These are phyloP conservation scores for Thamnophis elegans DNA, from an alignment of 2,797 vertebrate genomes.

Conservation along the genomic window DNA sequence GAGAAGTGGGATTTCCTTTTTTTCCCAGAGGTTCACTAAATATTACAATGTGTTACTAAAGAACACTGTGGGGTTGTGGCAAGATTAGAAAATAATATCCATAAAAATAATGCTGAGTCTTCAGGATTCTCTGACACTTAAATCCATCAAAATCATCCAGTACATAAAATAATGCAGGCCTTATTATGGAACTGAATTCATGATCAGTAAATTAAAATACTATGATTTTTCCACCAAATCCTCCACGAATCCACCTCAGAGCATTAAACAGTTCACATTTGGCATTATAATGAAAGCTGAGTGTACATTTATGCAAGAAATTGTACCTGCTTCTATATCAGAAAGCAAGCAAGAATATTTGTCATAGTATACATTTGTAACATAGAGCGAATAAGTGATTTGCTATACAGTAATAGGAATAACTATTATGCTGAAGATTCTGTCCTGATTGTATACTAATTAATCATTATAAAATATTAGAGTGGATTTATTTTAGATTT, in stretches of 20 bases:
- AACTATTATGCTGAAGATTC: neutral
- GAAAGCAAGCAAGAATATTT: neutral
- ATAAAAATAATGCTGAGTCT: neutral
- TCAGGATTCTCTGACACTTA: neutral
- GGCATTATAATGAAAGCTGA: neutral
- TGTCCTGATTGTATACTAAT: neutral
- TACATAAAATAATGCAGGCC: neutral
- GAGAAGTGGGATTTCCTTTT: neutral
- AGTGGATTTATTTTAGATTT: neutral
- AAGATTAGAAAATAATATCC: no score
- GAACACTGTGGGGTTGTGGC: neutral
- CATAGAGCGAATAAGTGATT: neutral
- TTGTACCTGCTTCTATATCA: neutral
- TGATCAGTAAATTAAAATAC: constrained; percentile 24
- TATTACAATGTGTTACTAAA: neutral
- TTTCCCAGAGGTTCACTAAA: neutral
- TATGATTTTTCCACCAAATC: neutral
- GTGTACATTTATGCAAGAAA: constrained; percentile 16
- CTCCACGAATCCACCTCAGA: neutral
- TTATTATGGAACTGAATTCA: neutral
- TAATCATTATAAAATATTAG: neutral
- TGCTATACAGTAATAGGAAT: neutral
- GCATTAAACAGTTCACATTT: neutral
- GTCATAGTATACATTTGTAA: neutral
- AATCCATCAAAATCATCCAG: neutral